These are phyloP conservation scores for Drosophila subsilvestris DNA, from an alignment of 2,888 invertebrate genomes.

Conservation along the genomic window DNA sequence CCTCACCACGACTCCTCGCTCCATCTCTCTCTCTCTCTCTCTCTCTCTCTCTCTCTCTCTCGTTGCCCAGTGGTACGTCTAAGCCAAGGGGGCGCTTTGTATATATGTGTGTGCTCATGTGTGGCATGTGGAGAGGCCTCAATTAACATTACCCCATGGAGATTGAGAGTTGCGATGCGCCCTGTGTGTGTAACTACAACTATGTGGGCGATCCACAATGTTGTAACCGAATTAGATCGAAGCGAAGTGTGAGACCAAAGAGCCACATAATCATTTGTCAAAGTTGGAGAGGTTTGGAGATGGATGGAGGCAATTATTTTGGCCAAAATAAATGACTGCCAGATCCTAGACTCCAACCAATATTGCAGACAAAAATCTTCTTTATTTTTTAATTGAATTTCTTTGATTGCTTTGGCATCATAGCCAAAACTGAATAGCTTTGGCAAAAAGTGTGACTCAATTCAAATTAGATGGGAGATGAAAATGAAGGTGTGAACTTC, in stretches of 20 bases:
- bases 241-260: constrained; percentile 13
- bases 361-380: no score
- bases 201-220: constrained; percentile 57
- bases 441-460: no score
- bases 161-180: constrained; percentile 29
- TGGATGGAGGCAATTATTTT: neutral
- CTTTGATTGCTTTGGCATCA: no score
- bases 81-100: neutral
- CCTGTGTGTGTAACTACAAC: neutral
- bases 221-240: constrained; percentile 30
- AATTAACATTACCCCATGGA: constrained; percentile 55
- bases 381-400: no score
- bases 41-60: neutral
- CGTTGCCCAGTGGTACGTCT: no score
- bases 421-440: no score
- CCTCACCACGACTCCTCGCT: constrained; percentile 30
- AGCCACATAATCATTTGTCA: constrained; percentile 34
- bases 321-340: no score
- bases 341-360: no score
- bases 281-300: neutral
- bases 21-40: neutral
- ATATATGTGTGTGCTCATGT: constrained; percentile 3
- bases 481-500: no score
- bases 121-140: constrained; percentile 22
- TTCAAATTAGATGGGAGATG: no score